Conservation (phyloP, 2,113 vertebrate genomes). For the Neolamprologus devosi region DNA sequence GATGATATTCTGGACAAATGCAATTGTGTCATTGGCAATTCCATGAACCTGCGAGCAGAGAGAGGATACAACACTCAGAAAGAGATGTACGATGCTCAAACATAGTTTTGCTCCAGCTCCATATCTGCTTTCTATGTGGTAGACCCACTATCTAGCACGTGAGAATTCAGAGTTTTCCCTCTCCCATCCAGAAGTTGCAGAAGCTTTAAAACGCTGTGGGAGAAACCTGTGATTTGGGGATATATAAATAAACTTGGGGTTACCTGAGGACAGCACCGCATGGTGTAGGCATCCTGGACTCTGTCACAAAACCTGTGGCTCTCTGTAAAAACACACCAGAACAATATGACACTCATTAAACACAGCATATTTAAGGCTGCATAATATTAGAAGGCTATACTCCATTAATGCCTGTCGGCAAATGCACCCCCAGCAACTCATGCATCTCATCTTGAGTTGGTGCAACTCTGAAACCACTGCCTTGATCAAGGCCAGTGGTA, state of each 20-base stretch:
- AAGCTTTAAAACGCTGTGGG: neutral
- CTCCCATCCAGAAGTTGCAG: neutral
- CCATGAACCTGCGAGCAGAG: constrained; percentile 82
- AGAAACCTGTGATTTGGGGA: neutral
- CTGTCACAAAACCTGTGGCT: constrained; percentile 94
- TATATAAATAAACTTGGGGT: neutral
- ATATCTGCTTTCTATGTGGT: neutral
- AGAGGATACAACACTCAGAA: neutral
- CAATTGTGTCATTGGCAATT: constrained; percentile 89
- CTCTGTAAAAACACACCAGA: constrained; percentile 68
- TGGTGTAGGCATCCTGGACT: constrained; percentile 94
- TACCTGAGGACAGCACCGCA: constrained; percentile 98
- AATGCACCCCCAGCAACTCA: neutral
- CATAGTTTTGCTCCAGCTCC: neutral
- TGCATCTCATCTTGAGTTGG: neutral
- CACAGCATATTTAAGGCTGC: neutral
- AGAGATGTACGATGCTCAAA: neutral
- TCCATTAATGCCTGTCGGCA: neutral
- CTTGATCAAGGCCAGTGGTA: neutral
- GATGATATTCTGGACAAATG: constrained; percentile 91
- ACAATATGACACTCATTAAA: neutral
- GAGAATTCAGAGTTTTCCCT: neutral
- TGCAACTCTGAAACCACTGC: neutral
- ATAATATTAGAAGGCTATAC: neutral
- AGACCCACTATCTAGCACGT: neutral